phyloP scores from a whole-genome alignment of 1,140 invertebrate genomes.

The Sitobion miscanthi region DNA sequence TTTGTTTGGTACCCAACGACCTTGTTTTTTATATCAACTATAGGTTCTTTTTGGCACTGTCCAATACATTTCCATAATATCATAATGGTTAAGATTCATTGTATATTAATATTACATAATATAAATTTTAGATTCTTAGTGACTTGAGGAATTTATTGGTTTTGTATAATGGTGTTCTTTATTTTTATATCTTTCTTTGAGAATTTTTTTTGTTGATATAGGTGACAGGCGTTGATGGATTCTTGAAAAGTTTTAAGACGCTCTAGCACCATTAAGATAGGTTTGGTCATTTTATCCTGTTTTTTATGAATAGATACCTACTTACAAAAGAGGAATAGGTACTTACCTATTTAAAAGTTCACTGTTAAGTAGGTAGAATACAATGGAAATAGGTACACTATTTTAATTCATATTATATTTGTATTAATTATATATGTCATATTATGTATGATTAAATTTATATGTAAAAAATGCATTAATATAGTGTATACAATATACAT shows the following conservation, averaged over 20 bases:
- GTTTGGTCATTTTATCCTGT: background rate
- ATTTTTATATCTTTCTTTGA: background rate
- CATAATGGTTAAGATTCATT: background rate
- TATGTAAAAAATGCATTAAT: background rate
- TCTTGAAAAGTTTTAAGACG: background rate
- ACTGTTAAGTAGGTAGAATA: background rate
- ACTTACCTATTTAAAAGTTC: background rate
- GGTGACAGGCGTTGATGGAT: too few relatives aligned
- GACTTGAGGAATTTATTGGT: background rate
- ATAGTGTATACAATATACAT: background rate
- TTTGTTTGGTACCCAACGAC: slow-evolving; percentile 35
- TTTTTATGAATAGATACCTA: background rate
- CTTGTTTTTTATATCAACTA: slow-evolving; percentile 24
- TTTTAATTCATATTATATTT: background rate
- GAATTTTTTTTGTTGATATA: background rate
- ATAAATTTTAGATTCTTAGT: background rate
- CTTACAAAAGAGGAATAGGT: background rate
- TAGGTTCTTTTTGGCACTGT: slow-evolving; percentile 41
- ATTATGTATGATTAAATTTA: background rate
- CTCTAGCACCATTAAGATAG: background rate
- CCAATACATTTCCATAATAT: background rate
- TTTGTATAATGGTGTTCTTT: background rate
- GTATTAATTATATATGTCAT: background rate
- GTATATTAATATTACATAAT: background rate
- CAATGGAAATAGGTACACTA: background rate